phyloP scores from a whole-genome alignment of 2,113 vertebrate genomes.

The Neoarius graeffei region DNA sequence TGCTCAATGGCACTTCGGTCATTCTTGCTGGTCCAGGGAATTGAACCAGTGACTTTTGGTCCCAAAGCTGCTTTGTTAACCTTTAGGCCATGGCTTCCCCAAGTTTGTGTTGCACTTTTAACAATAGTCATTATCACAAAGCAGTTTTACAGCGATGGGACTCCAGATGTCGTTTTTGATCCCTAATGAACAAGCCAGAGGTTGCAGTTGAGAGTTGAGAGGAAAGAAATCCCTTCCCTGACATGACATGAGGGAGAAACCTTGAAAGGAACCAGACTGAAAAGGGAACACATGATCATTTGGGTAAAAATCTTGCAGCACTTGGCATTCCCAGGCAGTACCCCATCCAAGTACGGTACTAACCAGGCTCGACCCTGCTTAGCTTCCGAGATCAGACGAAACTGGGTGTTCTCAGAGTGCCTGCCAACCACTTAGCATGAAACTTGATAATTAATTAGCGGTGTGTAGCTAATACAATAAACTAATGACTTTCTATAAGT shows the following conservation, averaged over 20 bases:
- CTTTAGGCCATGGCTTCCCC: too few relatives aligned
- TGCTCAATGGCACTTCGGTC: too few relatives aligned
- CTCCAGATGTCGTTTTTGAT: not conserved
- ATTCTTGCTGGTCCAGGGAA: too few relatives aligned
- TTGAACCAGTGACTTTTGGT: too few relatives aligned
- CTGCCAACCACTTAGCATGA: not conserved
- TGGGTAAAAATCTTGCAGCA: not conserved
- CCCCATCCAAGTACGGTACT: not conserved
- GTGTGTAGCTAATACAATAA: not conserved
- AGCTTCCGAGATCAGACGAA: not conserved
- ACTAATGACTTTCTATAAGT: not conserved
- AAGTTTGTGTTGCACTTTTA: not conserved
- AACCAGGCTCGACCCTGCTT: not conserved
- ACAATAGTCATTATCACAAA: not conserved
- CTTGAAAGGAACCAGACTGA: not conserved
- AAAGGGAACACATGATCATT: not conserved
- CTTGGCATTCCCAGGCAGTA: not conserved
- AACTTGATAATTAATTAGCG: not conserved
- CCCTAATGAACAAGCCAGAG: not conserved
- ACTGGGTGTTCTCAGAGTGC: not conserved
- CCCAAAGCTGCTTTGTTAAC: too few relatives aligned
- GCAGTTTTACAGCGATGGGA: not conserved
- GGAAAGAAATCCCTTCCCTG: not conserved
- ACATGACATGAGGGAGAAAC: not conserved
- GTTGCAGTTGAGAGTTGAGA: not conserved